Evolutionary conservation across 23 tunicate genomes (phyloP), one percentile per base, ranked within the genome.

Genomic region (Clavelina lepadiformis): DNA sequence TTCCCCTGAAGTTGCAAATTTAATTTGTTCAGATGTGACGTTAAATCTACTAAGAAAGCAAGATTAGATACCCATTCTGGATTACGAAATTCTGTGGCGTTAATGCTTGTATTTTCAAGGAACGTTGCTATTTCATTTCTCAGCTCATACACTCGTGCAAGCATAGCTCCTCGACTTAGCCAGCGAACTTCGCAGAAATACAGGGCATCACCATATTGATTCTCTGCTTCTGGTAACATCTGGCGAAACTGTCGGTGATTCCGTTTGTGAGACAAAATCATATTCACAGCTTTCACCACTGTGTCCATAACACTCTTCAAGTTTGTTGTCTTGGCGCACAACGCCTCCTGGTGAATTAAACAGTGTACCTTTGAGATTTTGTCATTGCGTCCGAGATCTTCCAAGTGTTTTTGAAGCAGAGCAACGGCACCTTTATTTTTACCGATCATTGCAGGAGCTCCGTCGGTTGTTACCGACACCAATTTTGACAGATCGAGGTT

Each of bases 81-180:
- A 74, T 81, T 68, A 50, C 74, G 80, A 73, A 81, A 81, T 56
- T 63, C 68, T 56, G 75, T 27, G 68, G 70, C 68, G 11, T 36
- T 56, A 5, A 56, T 56, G 27, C 31, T 55, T 55, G 31, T 56
- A 6, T 74, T n/a, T 65, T 74, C 61, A 61, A 74, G 80, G 31
- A 46, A 61, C 46, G 46, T 81, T 64, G 68, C 68, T 23, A 65
- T 65, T 75, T 82, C 78, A 4, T 61, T 52, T 24, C 64, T 79
- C 69, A 67, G 26, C 26, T 31, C 29, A 56, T 77, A 75, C 46
- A 67, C 82, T 51, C 69, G 32, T 74, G 2, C 18, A 3, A 71
- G 78, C 78, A 71, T 71, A 80, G 32, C 86, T 3, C 86, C 86
- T 70, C 78, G 71, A 80, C 86, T 80, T 5, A 80, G 71, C 86